phyloP scores from a whole-genome alignment of 2,113 vertebrate species.

The Actinemys pallida region DNA sequence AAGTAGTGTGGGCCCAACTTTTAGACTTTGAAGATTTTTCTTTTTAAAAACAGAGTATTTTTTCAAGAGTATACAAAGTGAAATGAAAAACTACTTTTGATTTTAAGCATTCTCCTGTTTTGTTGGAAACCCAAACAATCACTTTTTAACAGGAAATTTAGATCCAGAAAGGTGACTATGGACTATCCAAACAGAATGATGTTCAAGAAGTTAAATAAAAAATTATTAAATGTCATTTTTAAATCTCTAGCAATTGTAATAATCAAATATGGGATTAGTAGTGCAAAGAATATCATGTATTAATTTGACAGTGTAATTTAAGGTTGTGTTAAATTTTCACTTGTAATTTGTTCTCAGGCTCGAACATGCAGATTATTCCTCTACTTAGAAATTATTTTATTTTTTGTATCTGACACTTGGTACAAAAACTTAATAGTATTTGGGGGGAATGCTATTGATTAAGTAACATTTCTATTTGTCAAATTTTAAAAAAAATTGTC shows the following conservation, averaged over 20 bases:
- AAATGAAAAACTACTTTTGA: not conserved
- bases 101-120: not conserved
- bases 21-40: not conserved
- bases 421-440: not conserved
- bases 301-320: not conserved
- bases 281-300: not conserved
- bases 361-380: not conserved
- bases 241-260: not conserved
- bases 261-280: not conserved
- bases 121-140: not conserved
- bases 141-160: not conserved
- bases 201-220: not conserved
- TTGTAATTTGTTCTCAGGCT: not conserved
- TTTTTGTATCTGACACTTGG: not conserved
- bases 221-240: not conserved
- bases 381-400: not conserved
- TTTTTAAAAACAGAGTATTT: not conserved
- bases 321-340: not conserved
- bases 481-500: not conserved
- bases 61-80: not conserved
- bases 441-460: not conserved
- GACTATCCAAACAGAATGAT: not conserved
- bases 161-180: not conserved
- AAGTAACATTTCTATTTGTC: not conserved
- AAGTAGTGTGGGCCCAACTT: constrained; percentile 11